A percentile compares a stretch with the other conserved stretches of the same genome.
Evolutionary conservation across 1,140 invertebrate species (phyloP).

Genomic region (Pinna nobilis): DNA sequence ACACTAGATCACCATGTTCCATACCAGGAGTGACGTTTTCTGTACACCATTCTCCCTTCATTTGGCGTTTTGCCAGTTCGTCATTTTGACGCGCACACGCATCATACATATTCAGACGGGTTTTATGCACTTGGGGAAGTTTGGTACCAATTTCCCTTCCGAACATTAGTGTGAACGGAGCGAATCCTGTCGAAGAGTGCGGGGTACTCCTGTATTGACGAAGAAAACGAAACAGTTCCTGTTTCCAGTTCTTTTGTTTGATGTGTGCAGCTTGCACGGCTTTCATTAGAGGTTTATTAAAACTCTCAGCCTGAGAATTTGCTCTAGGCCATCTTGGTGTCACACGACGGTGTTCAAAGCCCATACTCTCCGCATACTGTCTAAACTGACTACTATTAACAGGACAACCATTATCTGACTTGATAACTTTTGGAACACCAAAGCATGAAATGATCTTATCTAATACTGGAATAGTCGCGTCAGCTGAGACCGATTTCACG

Average conservation of each 20-base stretch:
- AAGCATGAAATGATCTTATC: slow-evolving; percentile 30
- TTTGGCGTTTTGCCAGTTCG: slow-evolving; percentile 21
- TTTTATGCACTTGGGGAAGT: background rate
- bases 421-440: slow-evolving; percentile 37
- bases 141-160: slow-evolving; percentile 35
- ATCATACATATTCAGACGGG: background rate
- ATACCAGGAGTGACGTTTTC: slow-evolving; percentile 22
- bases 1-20: slow-evolving; percentile 30
- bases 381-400: slow-evolving; percentile 38
- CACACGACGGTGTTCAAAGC: slow-evolving; percentile 34
- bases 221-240: slow-evolving; percentile 40
- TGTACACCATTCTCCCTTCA: slow-evolving; percentile 36
- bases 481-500: slow-evolving; percentile 35
- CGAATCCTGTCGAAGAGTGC: slow-evolving; percentile 43
- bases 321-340: slow-evolving; percentile 51
- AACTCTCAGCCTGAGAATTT: slow-evolving; percentile 49
- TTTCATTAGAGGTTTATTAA: slow-evolving; percentile 52
- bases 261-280: slow-evolving; percentile 40
- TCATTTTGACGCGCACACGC: slow-evolving; percentile 26
- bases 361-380: slow-evolving; percentile 30
- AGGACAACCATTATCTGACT: slow-evolving; percentile 50
- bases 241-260: slow-evolving; percentile 48
- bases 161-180: slow-evolving; percentile 49
- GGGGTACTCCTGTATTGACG: slow-evolving; percentile 42
- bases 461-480: slow-evolving; percentile 42